Evolutionary conservation across 2,797 vertebrate genomes (phyloP), one percentile per base, ranked within the genome.

Genomic region (Galaxias olidus): DNA sequence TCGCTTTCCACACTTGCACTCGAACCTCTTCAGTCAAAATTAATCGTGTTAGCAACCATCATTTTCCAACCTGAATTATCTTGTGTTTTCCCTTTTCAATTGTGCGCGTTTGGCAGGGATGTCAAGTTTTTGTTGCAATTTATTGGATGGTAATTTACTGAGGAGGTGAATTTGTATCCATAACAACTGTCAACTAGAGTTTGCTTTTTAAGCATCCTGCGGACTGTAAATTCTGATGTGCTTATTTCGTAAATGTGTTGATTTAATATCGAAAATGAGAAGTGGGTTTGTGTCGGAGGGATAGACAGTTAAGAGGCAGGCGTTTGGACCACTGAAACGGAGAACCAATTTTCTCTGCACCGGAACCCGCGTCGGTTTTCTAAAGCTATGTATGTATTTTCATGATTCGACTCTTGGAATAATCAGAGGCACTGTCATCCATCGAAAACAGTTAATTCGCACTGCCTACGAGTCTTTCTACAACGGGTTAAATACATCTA

Each of bases 121-220:
- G 77, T 75, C 74, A 73, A 30, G 78, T 78, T 48, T 18, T 51
- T 42, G 20, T 50, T 85, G 73, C 66, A 77, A 62, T 81, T 74
- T 80, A 66, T 72, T 78, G 76, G 68, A 67, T 84, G 77, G 91
- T 88, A 87, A 89, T 91, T 84, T 87, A 87, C 85, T 89, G 82
- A 72, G 76, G 76, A 84, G 81, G 73, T 84, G 80, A 80, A 81
- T 88, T 82, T 82, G 74, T 74, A 66, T 77, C 77, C 67, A 81
- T 82, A 83, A 68, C 82, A 81, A 86, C 87, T 83, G 78, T 73
- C 84, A 72, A 47, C 72, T 66, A 72, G 75, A 85, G 81, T 84
- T 65, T 42, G 61, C 69, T 68, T 63, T 52, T 58, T 20, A 65
- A 49, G 43, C 66, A 74, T 77, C 72, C 50, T 62, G 58, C 63